A percentile compares a stretch with the other conserved stretches of the same genome.
Evolutionary conservation across 2,113 vertebrate species (phyloP).

Genomic region (Anhinga anhinga): DNA sequence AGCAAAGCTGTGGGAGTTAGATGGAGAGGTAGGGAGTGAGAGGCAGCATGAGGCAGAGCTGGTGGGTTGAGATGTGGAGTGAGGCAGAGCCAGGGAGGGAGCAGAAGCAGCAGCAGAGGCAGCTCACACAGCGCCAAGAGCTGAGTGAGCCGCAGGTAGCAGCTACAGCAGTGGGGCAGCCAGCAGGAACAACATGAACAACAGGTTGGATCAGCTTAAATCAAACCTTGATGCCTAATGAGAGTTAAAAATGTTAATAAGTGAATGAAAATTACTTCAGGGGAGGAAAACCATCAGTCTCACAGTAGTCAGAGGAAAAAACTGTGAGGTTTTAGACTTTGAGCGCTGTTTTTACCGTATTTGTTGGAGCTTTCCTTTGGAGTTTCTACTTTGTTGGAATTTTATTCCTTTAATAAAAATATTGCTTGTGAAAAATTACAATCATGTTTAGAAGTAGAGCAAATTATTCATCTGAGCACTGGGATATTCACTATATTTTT

Average conservation of each 20-base stretch:
- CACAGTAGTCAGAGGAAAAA: neutral
- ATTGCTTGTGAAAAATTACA: neutral
- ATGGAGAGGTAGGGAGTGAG: neutral
- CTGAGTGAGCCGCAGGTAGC: neutral
- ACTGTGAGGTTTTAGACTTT: neutral
- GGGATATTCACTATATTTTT: neutral
- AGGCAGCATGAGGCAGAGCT: neutral
- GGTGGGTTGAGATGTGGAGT: neutral
- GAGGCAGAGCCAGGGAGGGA: neutral
- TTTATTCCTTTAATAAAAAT: neutral
- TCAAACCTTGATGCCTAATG: neutral
- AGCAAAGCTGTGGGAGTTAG: neutral
- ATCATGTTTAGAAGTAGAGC: neutral
- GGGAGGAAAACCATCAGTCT: neutral
- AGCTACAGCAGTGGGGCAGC: neutral
- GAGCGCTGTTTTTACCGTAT: neutral
- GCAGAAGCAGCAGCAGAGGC: neutral
- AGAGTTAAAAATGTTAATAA: neutral
- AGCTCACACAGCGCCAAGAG: accelerated
- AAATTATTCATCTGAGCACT: neutral
- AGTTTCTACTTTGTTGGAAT: neutral
- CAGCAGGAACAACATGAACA: neutral
- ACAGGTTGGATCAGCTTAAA: neutral
- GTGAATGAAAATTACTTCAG: neutral
- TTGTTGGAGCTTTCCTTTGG: neutral